Evolutionary conservation across 2,113 vertebrate species (phyloP).

Genomic region (Mionectes macconnelli): DNA sequence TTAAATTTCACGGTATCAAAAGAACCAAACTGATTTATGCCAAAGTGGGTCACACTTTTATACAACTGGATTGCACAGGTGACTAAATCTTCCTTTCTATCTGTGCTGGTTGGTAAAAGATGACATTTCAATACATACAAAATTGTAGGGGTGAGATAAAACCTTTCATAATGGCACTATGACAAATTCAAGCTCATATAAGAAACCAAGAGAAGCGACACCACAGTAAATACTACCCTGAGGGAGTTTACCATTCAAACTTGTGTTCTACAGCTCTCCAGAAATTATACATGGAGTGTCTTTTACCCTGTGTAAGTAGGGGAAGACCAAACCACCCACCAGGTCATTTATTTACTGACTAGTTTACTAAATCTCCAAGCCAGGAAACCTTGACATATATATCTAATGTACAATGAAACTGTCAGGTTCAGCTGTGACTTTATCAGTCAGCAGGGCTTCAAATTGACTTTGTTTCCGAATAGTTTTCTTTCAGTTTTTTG

Average conservation of each 20-base stretch:
- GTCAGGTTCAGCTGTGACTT: neutral
- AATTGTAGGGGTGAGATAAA: neutral
- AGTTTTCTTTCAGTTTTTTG: neutral
- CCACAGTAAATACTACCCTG: neutral
- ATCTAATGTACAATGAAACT: neutral
- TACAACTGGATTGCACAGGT: neutral
- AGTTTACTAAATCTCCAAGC: neutral
- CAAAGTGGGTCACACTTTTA: neutral
- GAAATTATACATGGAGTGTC: neutral
- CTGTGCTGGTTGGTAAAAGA: neutral
- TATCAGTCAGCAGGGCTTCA: neutral
- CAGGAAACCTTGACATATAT: neutral
- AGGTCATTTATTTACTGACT: neutral
- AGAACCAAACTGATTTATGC: neutral
- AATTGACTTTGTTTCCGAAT: neutral
- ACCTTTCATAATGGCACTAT: too few relatives aligned
- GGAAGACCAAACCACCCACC: too few relatives aligned
- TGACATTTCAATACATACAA: neutral
- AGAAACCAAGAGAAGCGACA: neutral
- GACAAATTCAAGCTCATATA: neutral
- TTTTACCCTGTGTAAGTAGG: too few relatives aligned
- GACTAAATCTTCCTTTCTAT: neutral
- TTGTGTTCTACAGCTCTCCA: neutral
- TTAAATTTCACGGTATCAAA: neutral
- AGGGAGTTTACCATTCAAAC: neutral